These are phyloP conservation scores for Zenarchopterus dispar DNA, from an alignment of 2,797 vertebrate species.

Conservation along the genomic window DNA sequence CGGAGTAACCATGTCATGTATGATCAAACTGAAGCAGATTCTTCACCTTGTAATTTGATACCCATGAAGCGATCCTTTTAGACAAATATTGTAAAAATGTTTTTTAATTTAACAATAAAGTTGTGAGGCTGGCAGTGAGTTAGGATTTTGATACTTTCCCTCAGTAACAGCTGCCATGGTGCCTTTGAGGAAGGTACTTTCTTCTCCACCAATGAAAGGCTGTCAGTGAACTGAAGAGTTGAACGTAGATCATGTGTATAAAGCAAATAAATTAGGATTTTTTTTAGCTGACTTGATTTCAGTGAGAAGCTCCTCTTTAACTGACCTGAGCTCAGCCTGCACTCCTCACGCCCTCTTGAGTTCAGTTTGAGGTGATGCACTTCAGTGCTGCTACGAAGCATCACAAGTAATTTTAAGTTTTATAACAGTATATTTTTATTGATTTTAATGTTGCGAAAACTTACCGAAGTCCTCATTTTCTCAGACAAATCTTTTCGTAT, in stretches of 20 bases:
- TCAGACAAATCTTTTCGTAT: background rate
- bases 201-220: background rate
- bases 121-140: constrained; percentile 9
- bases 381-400: constrained; percentile 2
- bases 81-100: background rate
- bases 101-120: background rate
- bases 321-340: constrained; percentile 45
- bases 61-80: too few relatives aligned
- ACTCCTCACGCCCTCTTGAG: background rate
- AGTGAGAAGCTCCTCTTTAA: constrained; percentile 5
- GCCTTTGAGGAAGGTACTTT: constrained; percentile 60
- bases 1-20: too few relatives aligned
- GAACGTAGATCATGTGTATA: background rate
- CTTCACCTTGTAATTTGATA: too few relatives aligned
- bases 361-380: background rate
- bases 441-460: background rate
- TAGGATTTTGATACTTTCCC: constrained; percentile 14
- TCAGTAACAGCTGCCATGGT: constrained; percentile 59
- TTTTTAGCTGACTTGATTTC: background rate
- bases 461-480: background rate
- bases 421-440: background rate
- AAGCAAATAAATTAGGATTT: constrained; percentile 6
- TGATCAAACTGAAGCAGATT: too few relatives aligned
- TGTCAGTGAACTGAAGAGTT: too few relatives aligned
- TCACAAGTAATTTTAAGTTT: constrained; percentile 1